Conservation (phyloP, 2,888 invertebrate genomes). For the Melipona beecheii region DNA sequence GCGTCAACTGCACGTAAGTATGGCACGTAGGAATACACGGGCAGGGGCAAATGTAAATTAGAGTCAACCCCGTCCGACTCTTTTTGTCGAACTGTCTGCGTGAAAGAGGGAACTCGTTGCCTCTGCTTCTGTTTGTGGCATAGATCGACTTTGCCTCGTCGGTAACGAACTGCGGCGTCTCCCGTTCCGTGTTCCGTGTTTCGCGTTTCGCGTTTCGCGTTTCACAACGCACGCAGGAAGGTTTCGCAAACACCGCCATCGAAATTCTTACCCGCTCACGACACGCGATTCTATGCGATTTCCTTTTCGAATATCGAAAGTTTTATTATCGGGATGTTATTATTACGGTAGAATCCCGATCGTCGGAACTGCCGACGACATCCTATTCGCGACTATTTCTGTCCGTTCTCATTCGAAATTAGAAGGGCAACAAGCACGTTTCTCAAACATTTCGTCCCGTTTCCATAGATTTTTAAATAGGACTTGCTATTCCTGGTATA, state of each 20-base stretch:
- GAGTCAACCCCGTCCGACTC: constrained; percentile 69
- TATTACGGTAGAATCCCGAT: no score
- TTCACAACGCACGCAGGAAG: constrained; percentile 23
- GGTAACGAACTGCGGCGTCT: constrained; percentile 68
- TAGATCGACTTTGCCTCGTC: constrained; percentile 63
- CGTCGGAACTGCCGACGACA: no score
- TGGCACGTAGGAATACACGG: constrained; percentile 34
- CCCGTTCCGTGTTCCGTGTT: constrained; percentile 47
- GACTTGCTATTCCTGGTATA: no score
- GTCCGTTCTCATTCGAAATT: no score
- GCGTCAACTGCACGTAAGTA: neutral
- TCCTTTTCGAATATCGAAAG: neutral
- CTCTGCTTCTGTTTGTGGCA: constrained; percentile 53
- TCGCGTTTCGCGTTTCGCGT: constrained; percentile 55
- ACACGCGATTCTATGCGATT: neutral
- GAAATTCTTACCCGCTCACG: constrained; percentile 10
- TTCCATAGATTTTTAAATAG: no score
- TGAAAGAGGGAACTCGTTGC: constrained; percentile 55
- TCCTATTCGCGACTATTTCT: no score
- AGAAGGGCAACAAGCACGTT: no score
- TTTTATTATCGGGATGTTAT: neutral
- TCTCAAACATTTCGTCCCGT: no score
- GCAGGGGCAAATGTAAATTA: constrained; percentile 73
- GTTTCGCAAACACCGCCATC: constrained; percentile 44
- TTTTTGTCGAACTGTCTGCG: constrained; percentile 70